Base-by-base conservation (phyloP, 2,113 vertebrate genomes). In the Cryptotis parvus region DNA sequence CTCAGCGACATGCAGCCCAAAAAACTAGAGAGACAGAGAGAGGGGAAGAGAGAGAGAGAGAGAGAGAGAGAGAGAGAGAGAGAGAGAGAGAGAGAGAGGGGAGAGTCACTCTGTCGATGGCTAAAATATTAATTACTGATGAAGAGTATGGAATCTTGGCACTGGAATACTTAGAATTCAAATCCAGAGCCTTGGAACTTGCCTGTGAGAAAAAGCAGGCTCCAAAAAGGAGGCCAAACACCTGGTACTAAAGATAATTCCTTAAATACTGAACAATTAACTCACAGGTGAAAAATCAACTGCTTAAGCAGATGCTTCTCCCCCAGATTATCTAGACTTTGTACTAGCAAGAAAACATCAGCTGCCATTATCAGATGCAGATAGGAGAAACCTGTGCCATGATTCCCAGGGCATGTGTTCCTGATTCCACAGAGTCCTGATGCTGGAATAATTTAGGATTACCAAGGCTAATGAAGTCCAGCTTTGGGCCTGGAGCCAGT, bases 241-340 rank as follows among this genome's bases (percentile, higher is more conserved):
- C 75, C 79, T 69, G 43, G 88, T 15, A 66, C 43, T 69, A 85
- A 29, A 89, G 74, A 87, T 79, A 85, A 61, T 79, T 55, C 93
- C 72, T 75, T 87, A 31, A 88, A 76, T 77, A 61, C 55, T 73
- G 39, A 63, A 73, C 82, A 86, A 41, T 52, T 78, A 85, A 94
- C 52, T 85, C 83, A 85, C 26, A 80, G 73, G 70, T 89, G 93
- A 86, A 94, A 92, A 94, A 88, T 90, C 68, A 86, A 49, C 85
- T 79, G n/a, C 52, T 92, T 86, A 86, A 79, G 70, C 75, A 82
- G 33, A 65, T 16, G 35, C 63, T 92, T n/a, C 79, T 20, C 72
- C 66, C 52, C 43, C 85, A 91, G 73, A 76, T 91, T 52, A 89
- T 79, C 86, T 35, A 89, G 90, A 91, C 77, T 88, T 93, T 93